Conservation (phyloP, 2,888 invertebrate species). For the Mimachlamys varia region DNA sequence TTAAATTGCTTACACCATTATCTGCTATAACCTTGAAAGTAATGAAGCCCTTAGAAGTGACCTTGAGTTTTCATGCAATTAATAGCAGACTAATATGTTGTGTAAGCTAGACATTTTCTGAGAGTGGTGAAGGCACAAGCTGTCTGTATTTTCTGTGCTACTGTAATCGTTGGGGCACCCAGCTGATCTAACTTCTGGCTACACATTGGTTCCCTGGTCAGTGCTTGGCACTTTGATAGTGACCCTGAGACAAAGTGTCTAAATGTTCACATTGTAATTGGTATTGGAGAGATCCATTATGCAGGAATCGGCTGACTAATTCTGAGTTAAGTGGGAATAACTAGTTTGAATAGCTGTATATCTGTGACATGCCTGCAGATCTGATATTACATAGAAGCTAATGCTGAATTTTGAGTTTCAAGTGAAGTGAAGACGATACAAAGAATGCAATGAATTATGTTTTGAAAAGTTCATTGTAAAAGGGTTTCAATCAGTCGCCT, state of each 20-base stretch:
- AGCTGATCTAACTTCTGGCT: neutral
- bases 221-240: neutral
- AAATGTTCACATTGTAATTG: neutral
- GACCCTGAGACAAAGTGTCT: neutral
- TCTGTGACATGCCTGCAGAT: too few relatives aligned
- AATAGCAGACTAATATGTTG: neutral
- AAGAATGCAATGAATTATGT: too few relatives aligned
- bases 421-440: too few relatives aligned
- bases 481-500: too few relatives aligned
- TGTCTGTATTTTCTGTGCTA: neutral
- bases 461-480: too few relatives aligned
- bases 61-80: too few relatives aligned
- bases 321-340: neutral
- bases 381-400: too few relatives aligned
- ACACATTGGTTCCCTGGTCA: neutral
- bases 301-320: neutral
- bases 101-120: neutral
- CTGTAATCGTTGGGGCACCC: neutral
- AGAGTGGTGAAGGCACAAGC: neutral
- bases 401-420: too few relatives aligned
- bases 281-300: neutral
- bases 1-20: too few relatives aligned
- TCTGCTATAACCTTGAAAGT: too few relatives aligned
- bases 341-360: neutral
- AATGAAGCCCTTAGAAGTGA: too few relatives aligned